Base-by-base conservation (phyloP, 2,888 invertebrate species). In the Physocephala rufipes region DNA sequence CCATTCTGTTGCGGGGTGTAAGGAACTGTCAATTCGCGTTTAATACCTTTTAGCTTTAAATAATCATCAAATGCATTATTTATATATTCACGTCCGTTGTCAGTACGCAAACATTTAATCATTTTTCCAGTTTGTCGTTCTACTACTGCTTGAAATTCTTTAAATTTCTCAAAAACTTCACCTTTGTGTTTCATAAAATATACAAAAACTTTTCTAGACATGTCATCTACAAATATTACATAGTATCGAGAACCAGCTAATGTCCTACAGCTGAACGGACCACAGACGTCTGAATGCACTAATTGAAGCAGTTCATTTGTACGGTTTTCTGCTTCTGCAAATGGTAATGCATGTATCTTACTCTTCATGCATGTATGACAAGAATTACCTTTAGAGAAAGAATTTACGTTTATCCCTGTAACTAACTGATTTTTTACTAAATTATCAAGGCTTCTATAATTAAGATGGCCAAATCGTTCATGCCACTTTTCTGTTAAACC, bases 391-490 rank as follows among this genome's bases (percentile, higher is more conserved):
- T n/a, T n/a, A 12, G 49, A 19, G 49, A 49, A n/a, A 19, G 49
- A 49, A 13, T 49, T 19, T 15, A 19, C n/a, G 5, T 49, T 12
- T n/a, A 36, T 36, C 9, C 69, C 28, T 62, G 71, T 63, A 5
- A 63, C 70, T 2, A 51, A 71, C 74, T 58, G 73, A 62, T 24
- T 51, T 36, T 5, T 72, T 72, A 2, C 64, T 47, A 0, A 51
- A 19, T 55, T 59, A 19, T n/a, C 9, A 2, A 74, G 16, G 2
- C 59, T 61, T 24, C 66, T 61, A 62, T 43, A 30, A 66, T 74
- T 73, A 5, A 75, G 13, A 19, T 75, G 75, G 16, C 72, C 75
- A 51, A 70, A 71, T 16, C 70, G 21, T 24, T 66, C n/a, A 36
- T 74, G 71, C 71, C 73, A 71, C 2, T 64, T n/a, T 49, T 69